Base-by-base conservation (phyloP, 2,797 vertebrate genomes). In the Lycodopsis pacificus region DNA sequence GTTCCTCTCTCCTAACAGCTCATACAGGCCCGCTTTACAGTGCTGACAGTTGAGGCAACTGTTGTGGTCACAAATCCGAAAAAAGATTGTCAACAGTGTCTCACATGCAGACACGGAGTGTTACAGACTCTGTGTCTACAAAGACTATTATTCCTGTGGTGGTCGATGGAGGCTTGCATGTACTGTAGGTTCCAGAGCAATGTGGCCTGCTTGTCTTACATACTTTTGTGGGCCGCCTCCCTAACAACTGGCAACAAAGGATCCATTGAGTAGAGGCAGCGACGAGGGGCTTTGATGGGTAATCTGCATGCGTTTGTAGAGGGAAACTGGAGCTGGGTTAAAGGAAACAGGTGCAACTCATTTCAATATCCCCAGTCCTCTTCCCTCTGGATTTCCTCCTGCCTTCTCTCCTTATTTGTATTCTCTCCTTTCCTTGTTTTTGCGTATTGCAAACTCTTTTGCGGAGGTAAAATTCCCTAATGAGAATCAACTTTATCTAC, bases 291-390 rank as follows among this genome's bases (percentile, higher is more conserved):
- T 95, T 96, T 96, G 95, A 96, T 95, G 94, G 92, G 91, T 94
- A 93, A 95, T 95, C 94, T 96, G 92, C 95, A 95, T 94, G 92
- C 88, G 89, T 94, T 95, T 96, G 94, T 94, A 92, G 92, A 93
- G 91, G 87, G 94, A 93, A 95, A 96, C 94, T 90, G 83, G 94
- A 96, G 93, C 93, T 85, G 91, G 89, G 88, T 93, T 93, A 93
- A 95, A 95, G 94, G 95, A 95, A 96, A 96, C 95, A 96, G 95
- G 95, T 96, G 95, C 95, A 95, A 94, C 93, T 95, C 92, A 95
- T 96, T 96, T 96, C 89, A 93, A 94, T 92, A 89, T 87, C 90
- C 92, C 90, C 89, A 93, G 89, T 90, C 83, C 78, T 88, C 84
- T 80, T 86, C 88, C 87, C 82, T 76, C 84, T 91, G 88, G 88